phyloP scores from a whole-genome alignment of 2,113 vertebrate genomes.

The Cinclus mexicanus region DNA sequence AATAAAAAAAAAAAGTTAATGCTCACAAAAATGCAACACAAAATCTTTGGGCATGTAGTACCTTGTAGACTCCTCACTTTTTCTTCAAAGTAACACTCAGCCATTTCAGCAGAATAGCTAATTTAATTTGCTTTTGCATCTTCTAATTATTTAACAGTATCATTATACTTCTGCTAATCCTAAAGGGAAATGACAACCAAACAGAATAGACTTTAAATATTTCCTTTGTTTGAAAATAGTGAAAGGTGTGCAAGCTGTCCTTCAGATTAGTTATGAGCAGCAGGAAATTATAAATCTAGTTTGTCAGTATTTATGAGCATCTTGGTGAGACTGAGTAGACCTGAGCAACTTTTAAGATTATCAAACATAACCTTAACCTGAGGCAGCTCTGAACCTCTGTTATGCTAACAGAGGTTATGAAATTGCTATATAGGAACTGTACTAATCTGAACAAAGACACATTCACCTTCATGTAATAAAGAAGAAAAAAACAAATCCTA shows the following conservation, averaged over 20 bases:
- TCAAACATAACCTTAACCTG: background rate
- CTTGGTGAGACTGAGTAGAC: background rate
- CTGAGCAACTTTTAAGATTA: background rate
- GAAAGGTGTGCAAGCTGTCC: background rate
- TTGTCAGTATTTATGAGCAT: background rate
- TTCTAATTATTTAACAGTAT: background rate
- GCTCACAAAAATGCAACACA: background rate
- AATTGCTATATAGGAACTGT: background rate
- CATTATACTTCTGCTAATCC: background rate
- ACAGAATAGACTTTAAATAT: background rate
- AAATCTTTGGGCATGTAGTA: background rate
- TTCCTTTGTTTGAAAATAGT: background rate
- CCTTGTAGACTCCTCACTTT: background rate
- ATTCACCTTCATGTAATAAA: background rate
- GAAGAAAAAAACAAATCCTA: background rate
- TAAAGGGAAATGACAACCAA: background rate
- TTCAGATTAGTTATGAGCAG: background rate
- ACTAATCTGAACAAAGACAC: background rate
- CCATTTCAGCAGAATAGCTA: background rate
- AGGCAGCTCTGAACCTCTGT: background rate
- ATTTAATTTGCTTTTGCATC: background rate
- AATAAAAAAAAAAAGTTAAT: background rate
- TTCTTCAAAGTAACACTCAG: background rate
- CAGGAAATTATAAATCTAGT: background rate
- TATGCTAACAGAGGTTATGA: background rate